Base-by-base conservation (phyloP, 2,888 invertebrate species). In the Laspeyria flexula region DNA sequence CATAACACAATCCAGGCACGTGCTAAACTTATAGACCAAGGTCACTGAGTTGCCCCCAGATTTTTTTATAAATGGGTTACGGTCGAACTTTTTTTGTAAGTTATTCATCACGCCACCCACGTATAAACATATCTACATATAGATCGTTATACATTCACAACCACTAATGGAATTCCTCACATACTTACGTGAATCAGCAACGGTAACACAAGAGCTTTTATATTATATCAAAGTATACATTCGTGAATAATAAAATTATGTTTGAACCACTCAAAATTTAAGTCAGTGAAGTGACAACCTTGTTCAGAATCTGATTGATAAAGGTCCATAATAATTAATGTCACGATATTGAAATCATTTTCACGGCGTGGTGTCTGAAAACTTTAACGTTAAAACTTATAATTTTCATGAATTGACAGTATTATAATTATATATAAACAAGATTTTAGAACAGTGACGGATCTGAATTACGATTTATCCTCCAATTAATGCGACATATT, bases 21-120 rank as follows among this genome's bases (percentile, higher is more conserved):
- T 40, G 44, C 50, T 46, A 44, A 57, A 51, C 59, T 63, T 65
- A 43, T 73, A 50, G 65, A 66, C 68, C 68, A 73, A 69, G 74
- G 74, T 59, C 57, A 49, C 45, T 47, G 43, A 55, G 37, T 58
- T 55, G 48, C 44, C 50, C 56, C 50, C 45, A 37, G 48, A 11
- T 52, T 48, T 61, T 65, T 46, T 46, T 43, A 41, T 55, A 72
- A 65, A 65, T 72, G 49, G 63, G 61, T 71, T 65, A 62, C 55
- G 48, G 46, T 53, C 16, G 38, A 52, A 44, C 45, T 52, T 43
- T 52, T 49, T 55, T 55, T 40, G 46, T 46, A 5, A 21, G 3
- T 21, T 59, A 54, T 60, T 67, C 41, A 53, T 52, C 42, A 43
- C 33, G 43, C 51, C 45, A 48, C 66, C 65, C 59, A 64, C 72